Evolutionary conservation across 2,888 invertebrate species (phyloP).

Genomic region (Tetanocera ferruginea): DNA sequence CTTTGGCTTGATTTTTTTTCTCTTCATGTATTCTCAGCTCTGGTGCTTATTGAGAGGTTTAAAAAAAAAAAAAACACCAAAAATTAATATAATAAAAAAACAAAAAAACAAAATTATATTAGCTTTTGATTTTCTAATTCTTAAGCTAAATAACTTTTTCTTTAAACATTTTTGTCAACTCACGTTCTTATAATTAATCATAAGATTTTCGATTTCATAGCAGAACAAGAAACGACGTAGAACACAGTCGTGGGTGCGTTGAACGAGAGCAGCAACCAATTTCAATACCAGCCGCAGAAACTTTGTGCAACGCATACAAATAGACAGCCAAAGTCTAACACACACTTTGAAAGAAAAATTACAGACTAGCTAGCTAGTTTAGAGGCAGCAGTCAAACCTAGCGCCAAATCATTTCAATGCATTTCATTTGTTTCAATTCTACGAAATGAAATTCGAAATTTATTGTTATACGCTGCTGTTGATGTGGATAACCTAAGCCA

Average conservation of each 20-base stretch:
- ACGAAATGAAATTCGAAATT: background rate
- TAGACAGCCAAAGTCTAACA: background rate
- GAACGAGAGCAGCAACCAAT: background rate
- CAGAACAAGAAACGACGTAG: background rate
- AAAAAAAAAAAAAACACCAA: background rate
- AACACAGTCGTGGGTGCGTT: background rate
- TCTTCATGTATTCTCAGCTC: background rate
- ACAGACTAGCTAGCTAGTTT: background rate
- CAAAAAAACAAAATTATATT: background rate
- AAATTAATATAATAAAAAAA: background rate
- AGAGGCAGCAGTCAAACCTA: background rate
- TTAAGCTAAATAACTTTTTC: background rate
- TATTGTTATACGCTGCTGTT: background rate
- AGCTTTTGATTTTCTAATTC: background rate
- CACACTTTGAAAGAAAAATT: background rate
- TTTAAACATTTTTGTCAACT: background rate
- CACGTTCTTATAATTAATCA: constrained; percentile 30
- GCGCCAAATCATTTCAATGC: background rate
- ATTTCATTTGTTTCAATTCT: constrained; percentile 11
- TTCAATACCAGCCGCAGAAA: background rate
- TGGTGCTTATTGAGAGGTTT: background rate
- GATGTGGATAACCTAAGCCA: background rate
- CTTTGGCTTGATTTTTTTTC: background rate
- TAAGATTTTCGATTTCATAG: background rate
- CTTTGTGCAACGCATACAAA: background rate